Evolutionary conservation across 2,888 invertebrate species (phyloP), one percentile per base, ranked within the genome.

Genomic region (Neoaliturus tenellus): DNA sequence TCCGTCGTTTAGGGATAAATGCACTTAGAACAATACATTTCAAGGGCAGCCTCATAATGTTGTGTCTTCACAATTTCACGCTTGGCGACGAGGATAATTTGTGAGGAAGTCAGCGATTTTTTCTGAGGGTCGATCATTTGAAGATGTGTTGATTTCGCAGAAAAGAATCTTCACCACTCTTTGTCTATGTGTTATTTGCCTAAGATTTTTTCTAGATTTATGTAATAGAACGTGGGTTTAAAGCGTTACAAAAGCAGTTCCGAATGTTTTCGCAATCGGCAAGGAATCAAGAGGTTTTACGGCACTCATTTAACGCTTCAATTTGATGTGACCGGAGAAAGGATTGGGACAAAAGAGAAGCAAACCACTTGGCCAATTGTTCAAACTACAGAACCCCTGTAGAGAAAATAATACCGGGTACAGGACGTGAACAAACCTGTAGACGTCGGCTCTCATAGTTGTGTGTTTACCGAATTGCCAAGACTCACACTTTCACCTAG

Each of bases 61-160:
- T n/a, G 44, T 55, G 55, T 78, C 78, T 55, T 55, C 28, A 55
- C 78, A 78, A 78, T 78, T 78, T 55, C 78, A 55, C 78, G 78
- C 78, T 35, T 20, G 78, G 35, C n/a, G 51, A 14, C n/a, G 55
- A 23, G 14, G 75, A 48, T 75, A 75, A 75, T 75, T 69, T 35
- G 75, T 28, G 20, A 78, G 78, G 78, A 78, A 78, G 78, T 78
- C 78, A 20, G 44, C 20, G 6, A 48, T 75, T 75, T n/a, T 44
- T 23, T 23, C 67, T 39, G 69, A 69, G 69, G 69, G 69, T 69
- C 69, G 17, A 20, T 5, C 8, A 20, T 39, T 28, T 39, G 39
- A n/a, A 69, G 20, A 69, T 39, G 69, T 39, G 69, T 69, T 39
- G 20, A 62, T 62, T 69, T 20, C 20, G 4, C 39, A 10, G 35